phyloP scores from a whole-genome alignment of 53 echinoderm and acorn worm genomes.

The Arbacia lixula region DNA sequence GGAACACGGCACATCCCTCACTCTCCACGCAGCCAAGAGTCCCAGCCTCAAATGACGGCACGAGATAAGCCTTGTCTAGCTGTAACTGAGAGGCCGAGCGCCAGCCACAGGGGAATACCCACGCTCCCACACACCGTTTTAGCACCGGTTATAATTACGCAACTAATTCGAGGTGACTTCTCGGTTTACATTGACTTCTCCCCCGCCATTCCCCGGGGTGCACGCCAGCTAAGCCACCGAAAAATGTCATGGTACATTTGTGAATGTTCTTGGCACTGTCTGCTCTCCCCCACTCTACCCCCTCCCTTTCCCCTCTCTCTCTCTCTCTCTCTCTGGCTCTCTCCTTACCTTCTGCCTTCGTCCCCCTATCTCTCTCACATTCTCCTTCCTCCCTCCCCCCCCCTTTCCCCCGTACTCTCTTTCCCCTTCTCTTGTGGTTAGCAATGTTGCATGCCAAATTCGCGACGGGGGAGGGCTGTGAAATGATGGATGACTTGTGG shows the following conservation, averaged over 20 bases:
- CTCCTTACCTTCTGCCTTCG: not conserved
- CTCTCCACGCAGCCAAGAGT: conserved; percentile 1
- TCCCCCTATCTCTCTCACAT: not conserved
- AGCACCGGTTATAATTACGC: conserved; percentile 44
- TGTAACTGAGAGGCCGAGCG: not conserved
- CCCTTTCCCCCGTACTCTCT: not conserved
- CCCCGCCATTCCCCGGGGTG: conserved; percentile 9
- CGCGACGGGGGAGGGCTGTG: no score
- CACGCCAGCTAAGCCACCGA: conserved; percentile 8
- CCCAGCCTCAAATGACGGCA: conserved; percentile 14
- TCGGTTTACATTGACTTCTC: conserved; percentile 28
- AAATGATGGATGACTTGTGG: no score
- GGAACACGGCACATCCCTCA: conserved; percentile 15
- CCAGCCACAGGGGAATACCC: conserved; percentile 30
- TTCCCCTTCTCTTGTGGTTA: no score
- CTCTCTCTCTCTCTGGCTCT: not conserved
- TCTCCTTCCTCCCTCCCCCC: not conserved
- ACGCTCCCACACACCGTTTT: conserved; percentile 16
- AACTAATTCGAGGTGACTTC: conserved; percentile 46
- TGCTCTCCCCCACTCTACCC: not conserved
- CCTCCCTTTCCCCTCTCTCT: not conserved
- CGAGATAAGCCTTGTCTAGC: conserved; percentile 33
- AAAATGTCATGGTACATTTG: conserved; percentile 44
- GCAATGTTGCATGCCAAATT: no score
- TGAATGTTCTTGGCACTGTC: conserved; percentile 38